These are phyloP conservation scores for Drosophila yooni DNA, from an alignment of 2,888 invertebrate species.

Conservation along the genomic window DNA sequence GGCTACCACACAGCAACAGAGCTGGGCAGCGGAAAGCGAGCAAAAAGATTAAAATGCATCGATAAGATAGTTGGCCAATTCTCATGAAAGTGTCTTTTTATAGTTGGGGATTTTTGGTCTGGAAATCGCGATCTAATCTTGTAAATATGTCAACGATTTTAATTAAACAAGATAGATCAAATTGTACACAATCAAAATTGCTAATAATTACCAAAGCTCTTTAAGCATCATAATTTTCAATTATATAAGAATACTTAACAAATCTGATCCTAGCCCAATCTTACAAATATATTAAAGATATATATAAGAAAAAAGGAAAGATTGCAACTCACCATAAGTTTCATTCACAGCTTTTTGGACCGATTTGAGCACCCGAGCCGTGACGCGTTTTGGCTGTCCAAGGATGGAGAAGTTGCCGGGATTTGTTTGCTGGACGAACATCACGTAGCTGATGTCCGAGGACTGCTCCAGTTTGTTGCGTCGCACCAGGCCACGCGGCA, in stretches of 20 bases:
- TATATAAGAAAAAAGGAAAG: background rate
- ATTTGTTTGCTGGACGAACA: constrained; percentile 85
- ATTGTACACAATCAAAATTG: background rate
- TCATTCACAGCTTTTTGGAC: constrained; percentile 84
- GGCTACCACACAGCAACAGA: constrained; percentile 32
- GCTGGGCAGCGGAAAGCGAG: constrained; percentile 28
- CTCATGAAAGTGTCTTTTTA: background rate
- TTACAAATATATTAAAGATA: background rate
- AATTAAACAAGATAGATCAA: background rate
- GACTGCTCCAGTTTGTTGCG: constrained; percentile 84
- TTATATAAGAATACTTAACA: background rate
- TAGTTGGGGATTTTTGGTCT: background rate
- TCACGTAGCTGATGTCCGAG: constrained; percentile 80
- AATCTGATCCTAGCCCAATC: background rate
- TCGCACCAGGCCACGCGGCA: constrained; percentile 82
- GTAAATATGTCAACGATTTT: background rate
- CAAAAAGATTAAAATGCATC: constrained; percentile 44
- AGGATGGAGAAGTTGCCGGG: constrained; percentile 85
- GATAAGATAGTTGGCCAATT: constrained; percentile 27
- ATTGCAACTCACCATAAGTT: constrained; percentile 84
- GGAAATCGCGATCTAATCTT: background rate
- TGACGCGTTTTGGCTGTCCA: constrained; percentile 84
- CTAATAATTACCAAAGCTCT: background rate
- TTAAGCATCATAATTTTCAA: background rate
- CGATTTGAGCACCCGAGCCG: constrained; percentile 80